phyloP scores from a whole-genome alignment of 1,140 invertebrate species.

The Drosophila gunungcola region DNA sequence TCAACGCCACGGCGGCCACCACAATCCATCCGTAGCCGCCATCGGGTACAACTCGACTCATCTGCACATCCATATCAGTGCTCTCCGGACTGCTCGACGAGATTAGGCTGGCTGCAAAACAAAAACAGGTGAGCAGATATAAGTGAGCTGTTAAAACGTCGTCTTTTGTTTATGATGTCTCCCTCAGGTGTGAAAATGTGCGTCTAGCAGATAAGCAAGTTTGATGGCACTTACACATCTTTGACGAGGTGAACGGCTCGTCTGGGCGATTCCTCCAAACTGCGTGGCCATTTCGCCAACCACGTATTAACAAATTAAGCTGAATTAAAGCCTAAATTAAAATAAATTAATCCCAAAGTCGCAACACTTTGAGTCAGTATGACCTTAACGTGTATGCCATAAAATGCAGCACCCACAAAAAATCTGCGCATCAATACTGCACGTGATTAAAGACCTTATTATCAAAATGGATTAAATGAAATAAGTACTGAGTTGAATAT shows the following conservation, averaged over 20 bases:
- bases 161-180: constrained; percentile 35
- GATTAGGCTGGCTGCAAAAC: constrained; percentile 14
- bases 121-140: constrained; percentile 20
- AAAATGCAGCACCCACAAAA: neutral
- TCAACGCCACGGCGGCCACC: constrained; percentile 87
- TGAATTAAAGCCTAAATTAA: constrained; percentile 60
- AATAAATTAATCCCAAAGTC: constrained; percentile 55
- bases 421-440: neutral
- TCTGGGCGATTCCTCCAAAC: constrained; percentile 2
- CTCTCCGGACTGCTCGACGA: neutral
- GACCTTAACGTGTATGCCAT: neutral
- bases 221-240: constrained; percentile 17
- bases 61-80: constrained; percentile 49
- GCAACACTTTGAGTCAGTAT: constrained; percentile 12
- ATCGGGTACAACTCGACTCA: constrained; percentile 85
- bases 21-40: constrained; percentile 90
- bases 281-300: constrained; percentile 33
- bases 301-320: constrained; percentile 57
- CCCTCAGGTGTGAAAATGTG: constrained; percentile 18
- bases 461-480: neutral
- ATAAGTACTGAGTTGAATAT: too few relatives aligned
- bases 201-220: constrained; percentile 15
- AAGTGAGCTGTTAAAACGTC: constrained; percentile 20
- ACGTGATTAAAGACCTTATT: neutral
- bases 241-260: constrained; percentile 24